Base-by-base conservation (phyloP, 2,888 invertebrate species). In the Halictus ligatus region DNA sequence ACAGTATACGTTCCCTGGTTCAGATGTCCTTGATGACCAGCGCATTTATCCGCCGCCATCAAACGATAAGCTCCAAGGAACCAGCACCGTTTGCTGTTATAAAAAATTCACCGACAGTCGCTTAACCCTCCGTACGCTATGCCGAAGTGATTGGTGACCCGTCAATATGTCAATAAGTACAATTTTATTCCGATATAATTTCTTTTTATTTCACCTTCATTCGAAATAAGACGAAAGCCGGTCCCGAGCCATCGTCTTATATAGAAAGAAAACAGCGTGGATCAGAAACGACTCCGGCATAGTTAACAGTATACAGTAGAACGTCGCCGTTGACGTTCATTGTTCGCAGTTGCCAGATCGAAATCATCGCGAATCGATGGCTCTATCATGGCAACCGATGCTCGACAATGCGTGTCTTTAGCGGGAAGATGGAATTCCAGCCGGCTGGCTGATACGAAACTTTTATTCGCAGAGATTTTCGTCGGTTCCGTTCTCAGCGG, bases 401-500 rank as follows among this genome's bases (percentile, higher is more conserved):
- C 35, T 21, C 46, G 18, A 3, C 40, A 54, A n/a, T n/a, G 60
- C 35, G 64, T 72, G 73, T 25, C 54, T 35, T 10, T 4, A 35
- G 5, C 1, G 6, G 25, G 58, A 48, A 29, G n/a, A 54, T 21
- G 25, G 54, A 73, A 75, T 58, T 74, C 4, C 54, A 60, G 60
- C 48, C 25, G 72, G 50, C 50, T 74, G 25, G 50, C 8, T 6
- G 21, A 40, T 18, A 18, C 43, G 8, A 74, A 69, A 50, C 40
- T 84, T 84, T 84, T 69, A 84, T 81, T 74, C 69, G 81, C 43
- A 21, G 43, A 43, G 43, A 43, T 43, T 43, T 43, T 43, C 43
- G 43, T 8, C 6, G 43, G 1, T 43, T 43, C 8, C 43, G 43
- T 43, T 43, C 43, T 6, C 43, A 43, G 43, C 43, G 8, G 50